A percentile compares a stretch with the other conserved stretches of the same genome.
phyloP scores from a whole-genome alignment of 2,797 vertebrate species.

The Gallirallus australis region DNA sequence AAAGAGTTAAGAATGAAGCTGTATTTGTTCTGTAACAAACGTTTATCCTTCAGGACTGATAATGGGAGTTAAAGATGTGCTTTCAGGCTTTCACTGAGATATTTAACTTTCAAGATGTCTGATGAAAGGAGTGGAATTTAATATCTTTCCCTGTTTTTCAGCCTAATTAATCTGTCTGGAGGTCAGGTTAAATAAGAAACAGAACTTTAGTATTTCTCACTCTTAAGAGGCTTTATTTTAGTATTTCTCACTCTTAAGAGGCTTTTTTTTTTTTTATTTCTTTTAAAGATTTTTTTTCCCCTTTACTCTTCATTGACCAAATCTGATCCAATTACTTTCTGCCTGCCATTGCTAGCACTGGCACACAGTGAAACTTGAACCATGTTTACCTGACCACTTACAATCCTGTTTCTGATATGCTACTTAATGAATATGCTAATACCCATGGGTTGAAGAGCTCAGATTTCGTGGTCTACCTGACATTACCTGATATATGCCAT shows the following conservation, averaged over 20 bases:
- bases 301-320: not conserved
- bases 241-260: too few relatives aligned
- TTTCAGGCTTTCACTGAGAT: not conserved
- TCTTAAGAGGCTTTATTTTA: not conserved
- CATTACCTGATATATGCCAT: constrained; percentile 94
- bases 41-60: not conserved
- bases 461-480: not conserved
- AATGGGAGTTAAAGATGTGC: constrained; percentile 27
- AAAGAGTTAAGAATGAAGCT: not conserved
- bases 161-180: not conserved
- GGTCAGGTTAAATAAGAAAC: constrained; percentile 21
- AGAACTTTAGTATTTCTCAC: not conserved
- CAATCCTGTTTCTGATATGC: not conserved
- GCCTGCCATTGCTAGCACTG: not conserved
- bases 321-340: not conserved
- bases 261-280: not conserved
- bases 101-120: not conserved
- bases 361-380: not conserved
- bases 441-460: not conserved
- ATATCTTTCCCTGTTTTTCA: not conserved
- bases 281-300: not conserved
- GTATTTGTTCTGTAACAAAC: constrained; percentile 33
- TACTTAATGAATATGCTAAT: not conserved
- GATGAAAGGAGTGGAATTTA: constrained; percentile 24
- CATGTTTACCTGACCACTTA: not conserved